A percentile compares a stretch with the other conserved stretches of the same genome.
Conservation (phyloP, 2,888 invertebrate species). For the Ochropleura leucogaster region DNA sequence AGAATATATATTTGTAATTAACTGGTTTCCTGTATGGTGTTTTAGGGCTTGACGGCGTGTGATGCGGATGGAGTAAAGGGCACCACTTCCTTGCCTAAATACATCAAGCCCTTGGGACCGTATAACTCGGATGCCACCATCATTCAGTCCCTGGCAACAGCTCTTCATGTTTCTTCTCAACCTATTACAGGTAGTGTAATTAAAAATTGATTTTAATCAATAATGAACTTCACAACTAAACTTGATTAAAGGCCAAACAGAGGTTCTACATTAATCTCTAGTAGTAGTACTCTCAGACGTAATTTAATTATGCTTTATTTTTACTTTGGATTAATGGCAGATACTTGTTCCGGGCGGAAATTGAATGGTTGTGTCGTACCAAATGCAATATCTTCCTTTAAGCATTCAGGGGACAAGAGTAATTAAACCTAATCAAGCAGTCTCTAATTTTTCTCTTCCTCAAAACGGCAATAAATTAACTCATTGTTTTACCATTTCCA, state of each 20-base stretch:
- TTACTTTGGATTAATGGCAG: too few relatives aligned
- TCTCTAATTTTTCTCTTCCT: too few relatives aligned
- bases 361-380: too few relatives aligned
- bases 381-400: too few relatives aligned
- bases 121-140: conserved; percentile 96
- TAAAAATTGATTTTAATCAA: background rate
- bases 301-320: background rate
- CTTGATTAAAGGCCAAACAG: background rate
- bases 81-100: conserved; percentile 96
- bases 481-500: conserved; percentile 65
- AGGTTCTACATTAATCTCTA: background rate
- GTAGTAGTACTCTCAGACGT: background rate
- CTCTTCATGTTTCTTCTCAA: conserved; percentile 96
- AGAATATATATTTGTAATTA: background rate
- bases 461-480: too few relatives aligned
- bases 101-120: conserved; percentile 95
- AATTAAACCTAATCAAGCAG: too few relatives aligned
- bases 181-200: conserved; percentile 93
- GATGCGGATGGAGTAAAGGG: conserved; percentile 96
- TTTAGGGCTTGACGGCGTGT: conserved; percentile 95
- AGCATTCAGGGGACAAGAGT: too few relatives aligned
- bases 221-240: background rate
- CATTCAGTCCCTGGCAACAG: conserved; percentile 98
- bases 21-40: conserved; percentile 9
- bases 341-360: too few relatives aligned